Conservation (phyloP, 2,113 vertebrate species). For the Chamaea fasciata region DNA sequence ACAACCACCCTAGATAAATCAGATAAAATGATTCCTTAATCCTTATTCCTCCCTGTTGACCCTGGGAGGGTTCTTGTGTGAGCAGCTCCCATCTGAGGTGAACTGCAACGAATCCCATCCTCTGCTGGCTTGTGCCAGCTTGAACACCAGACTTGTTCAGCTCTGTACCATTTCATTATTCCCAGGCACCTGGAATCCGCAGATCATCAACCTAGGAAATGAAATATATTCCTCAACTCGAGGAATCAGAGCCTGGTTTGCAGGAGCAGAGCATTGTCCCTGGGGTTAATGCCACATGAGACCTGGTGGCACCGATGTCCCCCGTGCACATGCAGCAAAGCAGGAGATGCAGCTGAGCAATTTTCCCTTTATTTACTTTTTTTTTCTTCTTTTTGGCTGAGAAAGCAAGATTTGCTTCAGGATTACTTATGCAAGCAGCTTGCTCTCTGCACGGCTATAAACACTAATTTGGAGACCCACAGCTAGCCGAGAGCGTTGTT, state of each 20-base stretch:
- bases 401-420: conserved; percentile 16
- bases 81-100: neutral
- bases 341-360: neutral
- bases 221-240: neutral
- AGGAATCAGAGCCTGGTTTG: neutral
- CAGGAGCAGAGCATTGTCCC: neutral
- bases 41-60: neutral
- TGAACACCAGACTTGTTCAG: neutral
- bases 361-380: neutral
- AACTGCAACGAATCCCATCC: neutral
- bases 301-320: neutral
- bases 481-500: conserved; percentile 41
- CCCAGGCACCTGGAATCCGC: neutral
- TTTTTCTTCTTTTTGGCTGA: neutral
- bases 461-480: conserved; percentile 52
- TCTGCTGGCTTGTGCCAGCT: conserved; percentile 1
- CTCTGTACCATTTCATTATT: neutral
- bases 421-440: conserved; percentile 37
- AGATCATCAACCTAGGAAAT: neutral
- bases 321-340: neutral
- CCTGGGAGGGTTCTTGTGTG: neutral
- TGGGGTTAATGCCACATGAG: neutral
- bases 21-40: neutral
- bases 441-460: conserved; percentile 20
- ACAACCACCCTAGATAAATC: neutral